Base-by-base conservation (phyloP, 2,888 invertebrate species). In the Gymnocheta viridis region DNA sequence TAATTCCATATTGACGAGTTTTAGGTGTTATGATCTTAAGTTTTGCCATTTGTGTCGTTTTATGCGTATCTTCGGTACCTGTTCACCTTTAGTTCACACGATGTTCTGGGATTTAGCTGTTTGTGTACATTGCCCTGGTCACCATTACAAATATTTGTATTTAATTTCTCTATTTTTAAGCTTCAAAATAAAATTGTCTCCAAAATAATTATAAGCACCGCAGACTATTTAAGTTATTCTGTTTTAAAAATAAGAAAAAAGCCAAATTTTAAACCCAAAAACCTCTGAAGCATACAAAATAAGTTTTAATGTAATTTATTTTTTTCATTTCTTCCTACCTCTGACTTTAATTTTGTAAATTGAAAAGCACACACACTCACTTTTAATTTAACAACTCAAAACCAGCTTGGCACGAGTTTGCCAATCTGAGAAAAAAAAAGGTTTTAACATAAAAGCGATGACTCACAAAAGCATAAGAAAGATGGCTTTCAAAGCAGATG, bases 381-480 rank as follows among this genome's bases (percentile, higher is more conserved):
- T 73, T 47, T 38, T 35, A 10, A 7, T 47, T 49, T 47, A 47
- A 17, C n/a, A 49, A 27, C n/a, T 64, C 9, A 2, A 47, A 80
- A 41, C 60, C 67, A 47, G 73, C 73, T 81, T 73, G 73, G 80
- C 80, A 81, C 80, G 80, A 67, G 80, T 74, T 60, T 51, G 67
- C 67, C 41, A 51, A 79, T 72, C 64, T 64, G 12, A 35, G 2
- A 10, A 24, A 24, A 24, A 51, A 66, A 56, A 64, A 54, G 12
- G 6, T n/a, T n/a, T n/a, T 35, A 29, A 47, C 38, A 51, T 27
- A 51, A 73, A 67, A 54, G 22, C 29, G 67, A 80, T 73, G 73
- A 73, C 51, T 81, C 64, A 51, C 4, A 14, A n/a, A 49, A 51
- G 14, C 24, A 27, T 2, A 35, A 64, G 4, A 27, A 44, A 64